Conservation (phyloP, 2,113 vertebrate genomes). For the Indri indri region DNA sequence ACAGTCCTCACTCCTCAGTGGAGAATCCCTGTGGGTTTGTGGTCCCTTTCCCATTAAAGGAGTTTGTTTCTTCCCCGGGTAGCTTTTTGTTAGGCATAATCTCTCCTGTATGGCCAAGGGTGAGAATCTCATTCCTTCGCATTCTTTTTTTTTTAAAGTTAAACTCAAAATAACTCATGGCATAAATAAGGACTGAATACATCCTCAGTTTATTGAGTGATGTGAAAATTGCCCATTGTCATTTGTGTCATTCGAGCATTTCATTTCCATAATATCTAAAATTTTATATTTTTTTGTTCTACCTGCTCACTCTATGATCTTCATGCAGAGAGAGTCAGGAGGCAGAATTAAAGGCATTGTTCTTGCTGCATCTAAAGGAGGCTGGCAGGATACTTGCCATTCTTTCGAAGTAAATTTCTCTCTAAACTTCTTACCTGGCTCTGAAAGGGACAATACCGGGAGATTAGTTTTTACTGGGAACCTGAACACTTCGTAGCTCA, state of each 20-base stretch:
- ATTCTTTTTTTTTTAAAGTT: background rate
- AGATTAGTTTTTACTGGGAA: conserved; percentile 53
- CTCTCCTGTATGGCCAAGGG: background rate
- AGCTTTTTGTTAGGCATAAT: background rate
- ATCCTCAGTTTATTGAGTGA: conserved; percentile 66
- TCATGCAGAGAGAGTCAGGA: conserved; percentile 17
- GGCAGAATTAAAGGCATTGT: conserved; percentile 57
- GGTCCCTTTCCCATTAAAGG: background rate
- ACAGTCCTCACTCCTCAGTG: background rate
- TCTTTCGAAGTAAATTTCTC: conserved; percentile 35
- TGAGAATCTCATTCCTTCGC: background rate
- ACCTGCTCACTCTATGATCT: conserved; percentile 27
- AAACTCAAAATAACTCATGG: conserved; percentile 52
- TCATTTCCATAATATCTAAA: conserved; percentile 64
- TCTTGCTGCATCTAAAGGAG: conserved; percentile 48
- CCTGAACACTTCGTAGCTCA: background rate
- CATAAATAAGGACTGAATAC: conserved; percentile 46
- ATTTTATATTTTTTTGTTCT: conserved; percentile 46
- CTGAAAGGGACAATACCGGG: background rate
- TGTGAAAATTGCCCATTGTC: conserved; percentile 66
- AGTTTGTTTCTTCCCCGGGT: background rate
- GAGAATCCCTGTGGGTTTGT: background rate
- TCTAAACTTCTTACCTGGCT: conserved; percentile 37
- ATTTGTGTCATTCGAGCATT: conserved; percentile 35
- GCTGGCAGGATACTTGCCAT: background rate